Percentiles rank a stretch among this genome's conserved stretches.
Conservation (phyloP, 35 echinoderm and acorn worm species). For the Ptychodera flava region DNA sequence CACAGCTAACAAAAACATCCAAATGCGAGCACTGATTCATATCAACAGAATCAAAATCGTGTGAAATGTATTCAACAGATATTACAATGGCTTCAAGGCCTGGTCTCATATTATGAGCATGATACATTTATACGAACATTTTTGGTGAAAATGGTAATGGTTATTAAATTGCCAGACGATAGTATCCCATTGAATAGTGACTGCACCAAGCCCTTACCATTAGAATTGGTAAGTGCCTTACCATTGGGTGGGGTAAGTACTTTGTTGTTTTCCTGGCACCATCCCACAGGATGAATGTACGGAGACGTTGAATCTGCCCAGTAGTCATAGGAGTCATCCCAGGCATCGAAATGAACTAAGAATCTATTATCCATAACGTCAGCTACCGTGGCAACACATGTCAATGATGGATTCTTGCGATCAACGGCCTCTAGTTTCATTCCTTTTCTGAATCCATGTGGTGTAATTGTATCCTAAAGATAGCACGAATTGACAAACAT, state of each 20-base stretch:
- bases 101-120: too few relatives aligned
- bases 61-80: too few relatives aligned
- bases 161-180: too few relatives aligned
- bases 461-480: slow-evolving; percentile 56
- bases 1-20: too few relatives aligned
- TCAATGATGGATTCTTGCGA: slow-evolving; percentile 79
- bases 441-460: slow-evolving; percentile 85
- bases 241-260: slow-evolving; percentile 84
- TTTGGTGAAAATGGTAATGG: too few relatives aligned
- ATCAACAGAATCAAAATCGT: too few relatives aligned
- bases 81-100: too few relatives aligned
- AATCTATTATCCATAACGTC: slow-evolving; percentile 93
- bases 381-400: slow-evolving; percentile 90
- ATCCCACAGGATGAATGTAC: slow-evolving; percentile 94
- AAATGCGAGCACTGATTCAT: too few relatives aligned
- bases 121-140: too few relatives aligned
- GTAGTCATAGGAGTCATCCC: slow-evolving; percentile 97
- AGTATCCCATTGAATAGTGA: too few relatives aligned
- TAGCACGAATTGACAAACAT: neutral
- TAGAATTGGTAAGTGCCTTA: too few relatives aligned
- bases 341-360: slow-evolving; percentile 95
- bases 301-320: slow-evolving; percentile 89
- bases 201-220: too few relatives aligned
- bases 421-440: slow-evolving; percentile 98
- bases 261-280: slow-evolving; percentile 83